Evolutionary conservation across 1,140 invertebrate species (phyloP).

Genomic region (Melanaphis sacchari): DNA sequence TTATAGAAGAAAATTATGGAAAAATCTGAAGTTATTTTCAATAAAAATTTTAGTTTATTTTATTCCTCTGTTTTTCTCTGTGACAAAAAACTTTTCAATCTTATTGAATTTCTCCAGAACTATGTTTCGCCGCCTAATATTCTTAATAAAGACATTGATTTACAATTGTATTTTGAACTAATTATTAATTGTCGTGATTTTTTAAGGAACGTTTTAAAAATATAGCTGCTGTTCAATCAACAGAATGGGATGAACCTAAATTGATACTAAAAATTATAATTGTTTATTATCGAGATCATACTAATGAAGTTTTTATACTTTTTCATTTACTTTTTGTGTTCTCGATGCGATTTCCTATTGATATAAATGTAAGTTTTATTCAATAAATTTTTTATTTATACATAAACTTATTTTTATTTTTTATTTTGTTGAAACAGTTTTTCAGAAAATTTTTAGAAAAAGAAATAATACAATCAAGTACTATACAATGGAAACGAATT

Average conservation of each 20-base stretch:
- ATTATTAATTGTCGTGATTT: neutral
- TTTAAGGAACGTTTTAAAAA: constrained; percentile 48
- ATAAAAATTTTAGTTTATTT: no score
- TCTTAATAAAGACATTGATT: neutral
- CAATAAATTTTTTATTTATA: neutral
- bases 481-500: neutral
- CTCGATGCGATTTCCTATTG: constrained; percentile 11
- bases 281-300: neutral
- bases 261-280: constrained; percentile 42
- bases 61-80: no score
- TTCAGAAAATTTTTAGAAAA: constrained; percentile 41
- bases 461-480: neutral
- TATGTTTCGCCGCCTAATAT: neutral
- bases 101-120: no score
- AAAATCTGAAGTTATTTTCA: no score
- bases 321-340: constrained; percentile 31
- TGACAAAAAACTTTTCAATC: no score
- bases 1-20: no score
- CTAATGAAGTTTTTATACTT: constrained; percentile 12
- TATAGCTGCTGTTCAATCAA: constrained; percentile 34
- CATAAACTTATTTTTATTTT: neutral
- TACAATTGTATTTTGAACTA: neutral
- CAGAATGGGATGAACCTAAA: constrained; percentile 49
- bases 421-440: constrained; percentile 26
- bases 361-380: constrained; percentile 51